Evolutionary conservation across 35 echinoderm and acorn worm genomes (phyloP), one percentile per base, ranked within the genome.

Genomic region (Apostichopus californicus): DNA sequence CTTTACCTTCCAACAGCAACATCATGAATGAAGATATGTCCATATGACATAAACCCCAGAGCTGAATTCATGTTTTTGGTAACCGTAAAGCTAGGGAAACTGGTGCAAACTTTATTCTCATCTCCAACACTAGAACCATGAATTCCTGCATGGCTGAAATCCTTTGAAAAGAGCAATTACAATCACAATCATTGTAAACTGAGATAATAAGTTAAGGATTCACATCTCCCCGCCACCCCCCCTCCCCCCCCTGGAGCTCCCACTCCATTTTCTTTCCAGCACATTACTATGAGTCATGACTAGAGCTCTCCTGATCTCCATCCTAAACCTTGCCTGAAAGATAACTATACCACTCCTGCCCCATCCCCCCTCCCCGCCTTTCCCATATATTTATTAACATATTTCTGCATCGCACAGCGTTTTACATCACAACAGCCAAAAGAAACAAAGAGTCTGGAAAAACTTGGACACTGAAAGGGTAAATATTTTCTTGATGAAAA

Each of bases 21-120:
- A 77, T 90, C 63, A 5, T 90, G 63, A 26, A 90, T 90, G 61
- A 90, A 90, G 59, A 90, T 90, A 18, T 90, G 87, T n/a, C 91
- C 91, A 83, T 92, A 92, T 65, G 91, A 92, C 58, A 92, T 73
- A 57, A 78, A 92, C 4, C 91, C 91, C 22, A 77, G 61, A 4
- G 17, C 5, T 2, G 66, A n/a, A 5, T 18, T 59, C 79, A 82
- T 85, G n/a, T 54, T 21, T 14, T 81, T 63, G 17, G 66, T 12
- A 17, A 92, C 58, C 2, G n/a, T 21, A 54, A 92, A 92, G 57
- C 77, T 70, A 25, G 91, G 91, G 70, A 92, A 92, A 15, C 77
- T 56, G 34, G 91, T 92, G 57, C 91, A 92, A 13, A 92, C 78
- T 55, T 81, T 82, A n/a, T 92, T 81, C n/a, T 92, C 58, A 81